Conservation (phyloP, 2,113 vertebrate genomes). For the Monopterus albus region DNA sequence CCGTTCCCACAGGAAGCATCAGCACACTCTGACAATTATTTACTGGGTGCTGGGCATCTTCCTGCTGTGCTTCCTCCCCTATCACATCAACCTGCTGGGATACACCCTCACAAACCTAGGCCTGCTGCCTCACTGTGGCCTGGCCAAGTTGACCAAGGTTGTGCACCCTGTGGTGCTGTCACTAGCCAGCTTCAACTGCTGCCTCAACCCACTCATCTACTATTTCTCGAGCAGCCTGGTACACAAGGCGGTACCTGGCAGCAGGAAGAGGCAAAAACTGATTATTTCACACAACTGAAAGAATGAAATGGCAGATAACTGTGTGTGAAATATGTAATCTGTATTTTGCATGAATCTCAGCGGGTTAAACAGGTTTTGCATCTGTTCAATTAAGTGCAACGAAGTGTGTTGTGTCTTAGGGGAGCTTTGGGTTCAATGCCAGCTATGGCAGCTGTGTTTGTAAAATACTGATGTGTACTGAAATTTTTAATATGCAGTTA, state of each 20-base stretch:
- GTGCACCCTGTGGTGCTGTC: slow-evolving; percentile 78
- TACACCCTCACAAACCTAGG: slow-evolving; percentile 79
- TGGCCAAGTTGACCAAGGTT: slow-evolving; percentile 64
- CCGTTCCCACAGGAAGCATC: slow-evolving; percentile 30
- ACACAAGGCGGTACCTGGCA: slow-evolving; percentile 31
- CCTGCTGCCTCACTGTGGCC: slow-evolving; percentile 66
- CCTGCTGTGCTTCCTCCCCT: slow-evolving; percentile 79
- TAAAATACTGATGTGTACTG: too few relatives aligned
- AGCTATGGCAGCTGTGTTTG: too few relatives aligned
- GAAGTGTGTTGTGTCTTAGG: too few relatives aligned
- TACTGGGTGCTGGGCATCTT: slow-evolving; percentile 80
- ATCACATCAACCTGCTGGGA: slow-evolving; percentile 80
- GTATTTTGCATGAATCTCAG: not conserved
- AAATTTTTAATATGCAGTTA: too few relatives aligned
- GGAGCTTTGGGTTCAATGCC: too few relatives aligned
- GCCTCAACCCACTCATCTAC: slow-evolving; percentile 81
- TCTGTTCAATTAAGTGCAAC: too few relatives aligned
- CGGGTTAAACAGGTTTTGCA: not conserved
- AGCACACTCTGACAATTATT: slow-evolving; percentile 72
- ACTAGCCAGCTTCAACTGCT: slow-evolving; percentile 80
- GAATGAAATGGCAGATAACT: not conserved
- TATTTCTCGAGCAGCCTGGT: slow-evolving; percentile 75
- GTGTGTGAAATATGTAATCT: not conserved
- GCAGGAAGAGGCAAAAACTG: slow-evolving; percentile 62
- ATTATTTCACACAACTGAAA: not conserved